These are phyloP conservation scores for Gastrophysa polygoni DNA, from an alignment of 2,888 invertebrate genomes.

Conservation along the genomic window DNA sequence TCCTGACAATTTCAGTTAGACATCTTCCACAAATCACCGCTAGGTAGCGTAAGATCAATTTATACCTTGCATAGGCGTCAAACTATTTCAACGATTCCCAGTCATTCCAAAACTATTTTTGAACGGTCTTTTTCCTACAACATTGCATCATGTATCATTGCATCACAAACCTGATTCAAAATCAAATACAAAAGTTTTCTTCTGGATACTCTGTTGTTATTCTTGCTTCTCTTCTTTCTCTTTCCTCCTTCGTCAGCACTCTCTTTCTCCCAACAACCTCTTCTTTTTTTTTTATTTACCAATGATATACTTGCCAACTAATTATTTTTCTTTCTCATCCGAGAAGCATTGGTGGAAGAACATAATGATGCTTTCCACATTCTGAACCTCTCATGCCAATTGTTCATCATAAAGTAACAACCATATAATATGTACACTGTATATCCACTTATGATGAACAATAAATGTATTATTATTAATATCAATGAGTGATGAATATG, in stretches of 20 bases:
- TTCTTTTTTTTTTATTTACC: neutral
- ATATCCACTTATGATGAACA: neutral
- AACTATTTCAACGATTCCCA: neutral
- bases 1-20: too few relatives aligned
- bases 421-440: neutral
- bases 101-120: neutral
- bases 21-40: too few relatives aligned
- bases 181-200: neutral
- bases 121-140: neutral
- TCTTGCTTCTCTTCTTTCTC: neutral
- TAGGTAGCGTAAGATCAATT: too few relatives aligned
- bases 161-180: neutral
- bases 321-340: constrained; percentile 2
- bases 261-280: neutral
- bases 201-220: neutral
- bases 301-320: neutral
- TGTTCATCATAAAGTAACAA: neutral
- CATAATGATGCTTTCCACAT: neutral
- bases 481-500: too few relatives aligned
- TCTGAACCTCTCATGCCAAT: neutral
- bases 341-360: neutral
- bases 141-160: neutral
- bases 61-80: too few relatives aligned
- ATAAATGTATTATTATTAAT: constrained; percentile 55
- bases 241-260: neutral